Conservation (phyloP, 2,113 vertebrate species). For the Neofelis nebulosa region DNA sequence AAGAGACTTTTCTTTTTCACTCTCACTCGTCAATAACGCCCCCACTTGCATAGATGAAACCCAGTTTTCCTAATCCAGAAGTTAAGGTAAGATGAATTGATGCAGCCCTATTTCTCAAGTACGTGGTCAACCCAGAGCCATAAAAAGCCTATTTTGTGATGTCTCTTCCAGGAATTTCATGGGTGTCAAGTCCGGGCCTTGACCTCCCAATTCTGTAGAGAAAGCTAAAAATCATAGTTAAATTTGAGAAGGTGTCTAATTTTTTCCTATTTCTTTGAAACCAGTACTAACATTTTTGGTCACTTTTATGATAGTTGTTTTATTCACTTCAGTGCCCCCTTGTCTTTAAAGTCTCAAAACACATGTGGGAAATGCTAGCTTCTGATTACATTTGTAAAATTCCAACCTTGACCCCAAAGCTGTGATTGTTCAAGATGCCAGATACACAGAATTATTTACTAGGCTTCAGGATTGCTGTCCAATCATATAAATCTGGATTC, state of each 20-base stretch:
- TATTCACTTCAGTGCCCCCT: not conserved
- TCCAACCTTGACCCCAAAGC: constrained; percentile 70
- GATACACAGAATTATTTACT: constrained; percentile 60
- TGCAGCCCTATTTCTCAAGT: not conserved
- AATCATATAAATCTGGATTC: constrained; percentile 58
- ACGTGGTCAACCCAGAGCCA: not conserved
- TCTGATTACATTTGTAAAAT: constrained; percentile 70
- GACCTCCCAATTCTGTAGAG: constrained; percentile 36
- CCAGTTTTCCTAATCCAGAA: not conserved
- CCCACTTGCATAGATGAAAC: not conserved
- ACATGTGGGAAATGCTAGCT: constrained; percentile 56
- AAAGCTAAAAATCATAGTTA: constrained; percentile 44
- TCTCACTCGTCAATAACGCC: not conserved
- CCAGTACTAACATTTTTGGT: constrained; percentile 49
- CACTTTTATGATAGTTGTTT: constrained; percentile 39
- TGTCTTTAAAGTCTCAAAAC: constrained; percentile 55
- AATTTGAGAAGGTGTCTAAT: constrained; percentile 53
- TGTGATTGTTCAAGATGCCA: constrained; percentile 64
- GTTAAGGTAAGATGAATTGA: constrained; percentile 1
- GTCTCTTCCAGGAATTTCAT: constrained; percentile 42
- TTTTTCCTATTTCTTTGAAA: constrained; percentile 46
- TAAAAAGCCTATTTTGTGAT: not conserved
- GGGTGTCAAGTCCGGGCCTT: not conserved
- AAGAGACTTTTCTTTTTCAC: not conserved
- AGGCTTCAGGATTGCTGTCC: constrained; percentile 49